Base-by-base conservation (phyloP, 2,113 vertebrate species). In the Cheilinus undulatus region DNA sequence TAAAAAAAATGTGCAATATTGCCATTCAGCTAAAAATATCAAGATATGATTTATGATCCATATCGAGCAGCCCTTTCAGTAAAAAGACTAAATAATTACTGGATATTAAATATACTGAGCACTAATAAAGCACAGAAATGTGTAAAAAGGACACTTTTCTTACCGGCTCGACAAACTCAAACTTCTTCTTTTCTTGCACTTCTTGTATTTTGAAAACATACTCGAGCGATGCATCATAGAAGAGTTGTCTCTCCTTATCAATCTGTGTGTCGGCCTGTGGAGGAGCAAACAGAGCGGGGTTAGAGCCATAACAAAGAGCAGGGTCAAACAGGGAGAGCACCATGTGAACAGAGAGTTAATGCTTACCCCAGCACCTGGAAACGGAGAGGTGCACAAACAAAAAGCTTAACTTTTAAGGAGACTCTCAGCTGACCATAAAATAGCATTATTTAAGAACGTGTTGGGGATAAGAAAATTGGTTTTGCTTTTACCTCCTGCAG, bases 161-260 rank as follows among this genome's bases (percentile, higher is more conserved):
- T 93, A 99, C 98, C 66, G 98, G 97, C 84, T 99, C 97, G n/a
- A 99, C 97, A 93, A 99, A 99, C 88, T 99, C 96, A 92, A 99
- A 99, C 71, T 99, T 99, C 94, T 99, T 99, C 88, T 97, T 98
- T 54, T 99, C 98, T 86, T 99, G 98, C 24, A 99, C 98, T 92
- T 99, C 98, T 85, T 99, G 98, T 79, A 99, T 97, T 94, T 99
- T 99, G 92, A 99, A 98, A 80, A 99, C 96, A 34, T 99, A 99
- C 86, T 99, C 97, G 26, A 99, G 93, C 0, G 98, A 99, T 0
- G 97, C 96, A 43, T 99, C 96, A 52, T 97, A 98, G 71, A 99
- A 99, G 83, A 98, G 95, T 59, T 98, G 97, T 76, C 96, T 94
- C 76, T 99, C 98, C 87, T 96, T 95, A 86, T 97, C 95, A 88